Evolutionary conservation across 2,888 invertebrate species (phyloP), one percentile per base, ranked within the genome.

Genomic region (Pterobdella sp.): DNA sequence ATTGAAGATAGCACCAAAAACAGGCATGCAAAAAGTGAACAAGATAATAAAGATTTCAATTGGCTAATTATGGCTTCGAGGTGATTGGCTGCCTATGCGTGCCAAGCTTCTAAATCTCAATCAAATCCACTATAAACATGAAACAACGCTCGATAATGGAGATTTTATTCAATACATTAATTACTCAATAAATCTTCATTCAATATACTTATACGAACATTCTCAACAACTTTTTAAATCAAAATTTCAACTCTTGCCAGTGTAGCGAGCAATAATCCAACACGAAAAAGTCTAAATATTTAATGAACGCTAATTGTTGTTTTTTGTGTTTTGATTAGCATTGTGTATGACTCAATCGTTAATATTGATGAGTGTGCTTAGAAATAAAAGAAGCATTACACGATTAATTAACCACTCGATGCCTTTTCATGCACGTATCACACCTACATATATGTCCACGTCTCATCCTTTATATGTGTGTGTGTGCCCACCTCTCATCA

Each of bases 361-460:
- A 56, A 26, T 56, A 56, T 56, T 22, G 60, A 56, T 56, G 60
- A 56, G 60, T 56, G 60, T 26, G 60, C 60, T 56, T 56, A 56
- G 60, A 56, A 56, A 56, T 56, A 56, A 56, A 56, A 56, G 60
- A 3, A 14, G 60, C 60, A 56, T 56, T 56, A 56, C 60, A 56
- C 60, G 60, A 56, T 56, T 56, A 56, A 56, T 56, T 56, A 56
- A 56, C n/a, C 60, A 56, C 60, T 56, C n/a, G 26, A 4, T 3
- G 26, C 7, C n/a, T n/a, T 4, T 56, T n/a, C 60, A 56, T 22
- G 60, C 60, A 56, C 42, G 10, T 42, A 42, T 42, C 60, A 26
- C 60, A 56, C 60, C 60, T 26, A n/a, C 26, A 56, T 4, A 26
- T 56, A n/a, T n/a, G 3, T 56, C 60, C n/a, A n/a, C n/a, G n/a